A percentile compares a stretch with the other conserved stretches of the same genome.
Evolutionary conservation across 1,140 invertebrate genomes (phyloP).

Genomic region (Rhynchophorus ferrugineus): DNA sequence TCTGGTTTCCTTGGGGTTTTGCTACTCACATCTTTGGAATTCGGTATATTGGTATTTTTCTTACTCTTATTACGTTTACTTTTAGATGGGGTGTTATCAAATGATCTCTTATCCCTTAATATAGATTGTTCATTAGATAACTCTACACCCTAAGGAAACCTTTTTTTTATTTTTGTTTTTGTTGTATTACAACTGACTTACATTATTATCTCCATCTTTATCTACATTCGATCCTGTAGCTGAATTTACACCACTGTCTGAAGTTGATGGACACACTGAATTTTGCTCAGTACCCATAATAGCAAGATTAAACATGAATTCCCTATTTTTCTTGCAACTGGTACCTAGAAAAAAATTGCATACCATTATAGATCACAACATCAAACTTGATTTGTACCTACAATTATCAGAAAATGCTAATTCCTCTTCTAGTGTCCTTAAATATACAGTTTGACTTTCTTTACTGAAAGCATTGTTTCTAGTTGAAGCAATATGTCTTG

Average conservation of each 20-base stretch:
- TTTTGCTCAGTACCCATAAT: neutral
- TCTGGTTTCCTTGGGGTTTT: conserved; percentile 8
- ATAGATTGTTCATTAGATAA: neutral
- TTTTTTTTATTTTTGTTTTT: neutral
- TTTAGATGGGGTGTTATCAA: too few species aligned
- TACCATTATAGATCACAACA: neutral
- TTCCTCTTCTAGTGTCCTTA: neutral
- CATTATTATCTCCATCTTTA: neutral
- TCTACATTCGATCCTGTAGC: neutral
- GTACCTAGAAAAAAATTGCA: neutral
- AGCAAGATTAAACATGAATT: neutral
- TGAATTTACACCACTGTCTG: neutral
- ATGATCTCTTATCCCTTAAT: neutral
- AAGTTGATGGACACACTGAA: neutral
- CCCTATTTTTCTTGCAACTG: neutral
- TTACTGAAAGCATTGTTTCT: neutral
- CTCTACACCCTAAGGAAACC: neutral
- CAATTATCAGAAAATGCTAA: neutral
- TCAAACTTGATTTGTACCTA: neutral
- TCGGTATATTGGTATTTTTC: neutral
- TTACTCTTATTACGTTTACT: neutral
- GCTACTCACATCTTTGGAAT: neutral
- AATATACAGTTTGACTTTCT: neutral
- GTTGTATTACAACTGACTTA: neutral
- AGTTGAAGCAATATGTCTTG: neutral